Conservation (phyloP, 2,797 vertebrate species). For the Rhabdophis nuchalis region DNA sequence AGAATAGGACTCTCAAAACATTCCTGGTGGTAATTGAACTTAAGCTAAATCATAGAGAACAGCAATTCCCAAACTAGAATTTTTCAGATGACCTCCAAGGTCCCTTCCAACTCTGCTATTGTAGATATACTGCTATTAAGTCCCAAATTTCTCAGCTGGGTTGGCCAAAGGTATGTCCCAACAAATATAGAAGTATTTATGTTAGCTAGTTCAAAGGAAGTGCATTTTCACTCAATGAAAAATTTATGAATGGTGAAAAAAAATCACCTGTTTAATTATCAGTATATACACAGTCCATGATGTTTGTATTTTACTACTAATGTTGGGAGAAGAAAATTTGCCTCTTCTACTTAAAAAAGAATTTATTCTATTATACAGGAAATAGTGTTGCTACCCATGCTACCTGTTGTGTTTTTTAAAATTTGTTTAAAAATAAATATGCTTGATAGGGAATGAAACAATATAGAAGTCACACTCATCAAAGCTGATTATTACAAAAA, state of each 20-base stretch:
- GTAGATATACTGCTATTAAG: neutral
- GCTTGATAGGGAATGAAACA: neutral
- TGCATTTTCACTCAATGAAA: neutral
- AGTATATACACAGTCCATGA: neutral
- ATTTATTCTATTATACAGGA: neutral
- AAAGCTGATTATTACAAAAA: neutral
- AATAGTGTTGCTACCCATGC: neutral
- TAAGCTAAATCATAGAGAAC: neutral
- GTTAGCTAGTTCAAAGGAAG: neutral
- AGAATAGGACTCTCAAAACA: neutral
- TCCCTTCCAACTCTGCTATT: no score
- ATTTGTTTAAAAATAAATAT: neutral
- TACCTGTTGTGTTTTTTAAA: neutral
- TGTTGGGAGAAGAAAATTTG: neutral
- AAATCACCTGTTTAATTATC: neutral
- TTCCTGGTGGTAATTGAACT: neutral
- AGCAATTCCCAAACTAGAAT: neutral
- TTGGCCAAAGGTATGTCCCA: neutral
- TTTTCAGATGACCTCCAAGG: no score
- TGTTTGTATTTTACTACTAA: neutral
- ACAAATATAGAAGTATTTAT: neutral
- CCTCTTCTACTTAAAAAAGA: neutral
- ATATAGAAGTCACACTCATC: neutral
- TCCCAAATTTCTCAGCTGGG: neutral
- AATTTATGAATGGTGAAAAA: neutral